phyloP scores from a whole-genome alignment of 2,797 vertebrate species.

The Microchirus variegatus region DNA sequence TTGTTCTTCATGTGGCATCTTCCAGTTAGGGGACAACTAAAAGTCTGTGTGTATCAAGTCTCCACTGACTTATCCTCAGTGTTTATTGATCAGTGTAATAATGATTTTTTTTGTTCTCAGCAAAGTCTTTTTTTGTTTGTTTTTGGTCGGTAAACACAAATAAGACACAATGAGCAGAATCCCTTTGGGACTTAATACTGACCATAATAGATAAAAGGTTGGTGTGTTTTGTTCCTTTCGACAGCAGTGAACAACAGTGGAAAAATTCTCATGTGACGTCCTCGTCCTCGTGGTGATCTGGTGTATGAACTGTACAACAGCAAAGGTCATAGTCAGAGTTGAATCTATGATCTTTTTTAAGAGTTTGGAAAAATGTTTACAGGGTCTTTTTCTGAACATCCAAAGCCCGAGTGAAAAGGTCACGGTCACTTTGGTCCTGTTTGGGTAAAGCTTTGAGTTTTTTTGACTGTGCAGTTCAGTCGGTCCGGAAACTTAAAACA shows the following conservation, averaged over 20 bases:
- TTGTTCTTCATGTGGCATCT: conserved; percentile 47
- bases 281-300: conserved; percentile 10
- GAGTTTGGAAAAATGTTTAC: conserved; percentile 16
- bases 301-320: conserved; percentile 52
- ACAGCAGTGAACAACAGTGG: conserved; percentile 22
- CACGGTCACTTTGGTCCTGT: conserved; percentile 54
- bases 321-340: conserved; percentile 19
- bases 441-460: conserved; percentile 44
- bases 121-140: background rate
- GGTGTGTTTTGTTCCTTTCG: conserved; percentile 7
- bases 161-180: conserved; percentile 22
- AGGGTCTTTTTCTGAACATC: conserved; percentile 6
- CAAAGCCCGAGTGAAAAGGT: conserved; percentile 9
- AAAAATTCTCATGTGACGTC: conserved; percentile 22
- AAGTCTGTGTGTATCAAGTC: conserved; percentile 2
- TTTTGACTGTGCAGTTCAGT: conserved; percentile 16
- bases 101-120: conserved; percentile 20
- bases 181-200: conserved; percentile 37
- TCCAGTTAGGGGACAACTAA: conserved; percentile 3
- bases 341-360: conserved; percentile 1
- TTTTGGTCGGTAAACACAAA: conserved; percentile 21
- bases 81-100: background rate
- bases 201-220: conserved; percentile 28
- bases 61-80: background rate
- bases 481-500: conserved; percentile 14